phyloP scores from a whole-genome alignment of 1,140 invertebrate species.

The Antheraea mylitta region DNA sequence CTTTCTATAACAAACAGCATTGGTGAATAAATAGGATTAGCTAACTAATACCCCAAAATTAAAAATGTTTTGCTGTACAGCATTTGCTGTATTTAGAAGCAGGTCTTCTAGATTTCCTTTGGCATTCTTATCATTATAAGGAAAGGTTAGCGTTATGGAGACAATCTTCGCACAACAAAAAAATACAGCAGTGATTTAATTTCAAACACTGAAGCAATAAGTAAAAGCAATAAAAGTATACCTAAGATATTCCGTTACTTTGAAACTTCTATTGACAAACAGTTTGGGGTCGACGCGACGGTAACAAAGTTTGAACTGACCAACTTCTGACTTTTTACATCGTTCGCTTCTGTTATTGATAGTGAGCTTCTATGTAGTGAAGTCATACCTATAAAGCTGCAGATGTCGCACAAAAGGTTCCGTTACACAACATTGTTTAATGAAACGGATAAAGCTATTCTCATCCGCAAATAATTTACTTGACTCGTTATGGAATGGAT shows the following conservation, averaged over 20 bases:
- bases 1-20: no score
- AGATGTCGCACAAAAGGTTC: slow-evolving; percentile 47
- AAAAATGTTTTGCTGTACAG: no score
- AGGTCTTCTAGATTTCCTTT: no score
- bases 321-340: slow-evolving; percentile 54
- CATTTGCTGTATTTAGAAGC: no score
- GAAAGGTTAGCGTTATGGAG: neutral
- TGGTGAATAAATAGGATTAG: no score
- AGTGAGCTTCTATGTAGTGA: slow-evolving; percentile 29
- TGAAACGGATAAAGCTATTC: slow-evolving; percentile 53
- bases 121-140: no score
- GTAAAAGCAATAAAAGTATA: slow-evolving; percentile 62
- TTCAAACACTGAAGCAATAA: slow-evolving; percentile 50
- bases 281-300: slow-evolving; percentile 36
- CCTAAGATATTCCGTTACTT: slow-evolving; percentile 62
- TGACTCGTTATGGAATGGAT: no score
- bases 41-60: no score
- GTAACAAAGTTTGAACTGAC: slow-evolving; percentile 66
- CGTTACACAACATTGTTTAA: slow-evolving; percentile 52
- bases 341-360: slow-evolving; percentile 56
- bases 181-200: slow-evolving; percentile 20
- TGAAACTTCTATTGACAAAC: slow-evolving; percentile 69
- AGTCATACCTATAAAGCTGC: slow-evolving; percentile 45
- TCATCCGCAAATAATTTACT: slow-evolving; percentile 42
- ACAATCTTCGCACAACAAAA: neutral